Percentiles rank a stretch among this genome's conserved stretches.
These are phyloP conservation scores for Nephrotoma guestfalica DNA, from an alignment of 2,888 invertebrate genomes.

Conservation along the genomic window DNA sequence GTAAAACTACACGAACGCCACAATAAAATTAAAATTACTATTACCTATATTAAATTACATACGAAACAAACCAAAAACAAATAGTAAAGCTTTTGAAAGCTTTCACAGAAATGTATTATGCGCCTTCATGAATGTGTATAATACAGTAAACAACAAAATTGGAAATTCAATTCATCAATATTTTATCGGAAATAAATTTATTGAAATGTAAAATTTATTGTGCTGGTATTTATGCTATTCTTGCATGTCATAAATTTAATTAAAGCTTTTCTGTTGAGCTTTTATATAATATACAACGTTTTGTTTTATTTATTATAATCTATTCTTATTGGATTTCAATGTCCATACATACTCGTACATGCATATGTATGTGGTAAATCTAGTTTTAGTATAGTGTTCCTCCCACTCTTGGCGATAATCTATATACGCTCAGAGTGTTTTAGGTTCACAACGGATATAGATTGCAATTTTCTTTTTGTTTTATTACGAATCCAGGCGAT, in stretches of 20 bases:
- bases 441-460: too few relatives aligned
- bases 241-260: not conserved
- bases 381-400: too few relatives aligned
- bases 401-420: too few relatives aligned
- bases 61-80: not conserved
- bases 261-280: not conserved
- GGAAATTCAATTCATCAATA: not conserved
- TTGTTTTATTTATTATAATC: not conserved
- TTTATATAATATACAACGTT: not conserved
- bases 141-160: not conserved
- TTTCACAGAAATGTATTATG: not conserved
- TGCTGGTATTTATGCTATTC: not conserved
- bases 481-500: too few relatives aligned
- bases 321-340: too few relatives aligned
- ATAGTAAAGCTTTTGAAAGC: not conserved
- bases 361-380: too few relatives aligned
- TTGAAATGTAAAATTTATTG: not conserved
- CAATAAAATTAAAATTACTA: not conserved
- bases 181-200: not conserved
- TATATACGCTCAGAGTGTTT: too few relatives aligned
- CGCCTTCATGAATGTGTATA: not conserved
- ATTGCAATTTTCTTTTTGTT: too few relatives aligned
- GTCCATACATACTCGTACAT: too few relatives aligned
- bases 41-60: not conserved
- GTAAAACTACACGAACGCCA: too few relatives aligned